phyloP scores from a whole-genome alignment of 2,113 vertebrate species.

The Anthoscopus minutus region DNA sequence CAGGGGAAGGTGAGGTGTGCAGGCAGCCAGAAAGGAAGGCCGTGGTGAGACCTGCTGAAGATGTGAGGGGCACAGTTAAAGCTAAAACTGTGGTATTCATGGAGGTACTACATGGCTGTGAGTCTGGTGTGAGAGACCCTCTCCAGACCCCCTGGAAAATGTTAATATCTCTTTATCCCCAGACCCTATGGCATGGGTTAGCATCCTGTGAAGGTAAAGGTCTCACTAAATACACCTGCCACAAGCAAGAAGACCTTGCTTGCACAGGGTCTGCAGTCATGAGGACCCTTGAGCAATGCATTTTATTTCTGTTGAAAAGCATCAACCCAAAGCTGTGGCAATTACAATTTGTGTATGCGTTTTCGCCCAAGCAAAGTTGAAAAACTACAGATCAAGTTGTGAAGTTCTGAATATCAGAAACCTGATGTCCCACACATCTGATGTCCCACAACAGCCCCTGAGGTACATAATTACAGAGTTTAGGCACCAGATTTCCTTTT shows the following conservation, averaged over 20 bases:
- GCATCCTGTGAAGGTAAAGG: not conserved
- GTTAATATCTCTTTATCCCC: not conserved
- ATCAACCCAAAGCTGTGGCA: not conserved
- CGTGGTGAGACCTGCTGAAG: not conserved
- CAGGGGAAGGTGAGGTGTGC: not conserved
- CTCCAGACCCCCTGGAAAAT: not conserved
- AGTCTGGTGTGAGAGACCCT: not conserved
- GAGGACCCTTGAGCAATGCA: not conserved
- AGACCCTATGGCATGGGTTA: not conserved
- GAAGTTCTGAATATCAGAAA: not conserved
- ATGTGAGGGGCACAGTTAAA: not conserved
- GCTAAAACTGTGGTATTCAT: not conserved
- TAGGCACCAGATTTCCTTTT: not conserved
- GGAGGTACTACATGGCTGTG: not conserved
- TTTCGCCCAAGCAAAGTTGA: not conserved
- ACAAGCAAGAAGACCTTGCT: not conserved
- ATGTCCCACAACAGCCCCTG: not conserved
- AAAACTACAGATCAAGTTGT: not conserved
- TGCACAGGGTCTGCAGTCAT: not conserved
- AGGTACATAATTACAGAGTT: not conserved
- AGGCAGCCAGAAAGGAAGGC: not conserved
- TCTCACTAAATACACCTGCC: not conserved
- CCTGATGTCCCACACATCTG: accelerated
- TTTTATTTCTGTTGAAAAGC: not conserved
- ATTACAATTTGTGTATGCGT: not conserved